Evolutionary conservation across 1,140 invertebrate genomes (phyloP).

Genomic region (Chelonus insularis): DNA sequence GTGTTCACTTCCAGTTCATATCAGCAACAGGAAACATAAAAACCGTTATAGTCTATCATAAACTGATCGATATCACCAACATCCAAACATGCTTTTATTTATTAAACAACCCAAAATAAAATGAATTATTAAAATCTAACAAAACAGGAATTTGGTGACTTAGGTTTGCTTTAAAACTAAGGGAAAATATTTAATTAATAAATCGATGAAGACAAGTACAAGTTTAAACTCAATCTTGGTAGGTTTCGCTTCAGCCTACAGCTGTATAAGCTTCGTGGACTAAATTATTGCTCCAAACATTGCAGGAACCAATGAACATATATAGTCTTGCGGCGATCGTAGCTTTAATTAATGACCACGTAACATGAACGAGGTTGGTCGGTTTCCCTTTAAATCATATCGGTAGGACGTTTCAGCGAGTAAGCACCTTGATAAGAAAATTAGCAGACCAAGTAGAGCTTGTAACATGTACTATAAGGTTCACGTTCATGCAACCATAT

Average conservation of each 20-base stretch:
- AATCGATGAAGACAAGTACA: not conserved
- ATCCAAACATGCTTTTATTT: too few relatives aligned
- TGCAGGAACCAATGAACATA: constrained; percentile 26
- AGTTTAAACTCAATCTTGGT: too few relatives aligned
- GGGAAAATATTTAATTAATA: not conserved
- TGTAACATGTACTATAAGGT: too few relatives aligned
- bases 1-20: too few relatives aligned
- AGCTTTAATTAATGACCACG: constrained; percentile 37
- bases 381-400: constrained; percentile 42
- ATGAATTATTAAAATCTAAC: too few relatives aligned
- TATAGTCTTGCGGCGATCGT: constrained; percentile 30
- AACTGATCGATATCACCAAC: too few relatives aligned
- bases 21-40: too few relatives aligned
- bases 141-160: too few relatives aligned
- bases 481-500: too few relatives aligned
- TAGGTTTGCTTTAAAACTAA: too few relatives aligned
- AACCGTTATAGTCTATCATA: too few relatives aligned
- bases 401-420: constrained; percentile 22
- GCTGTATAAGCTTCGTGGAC: constrained; percentile 21
- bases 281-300: constrained; percentile 35
- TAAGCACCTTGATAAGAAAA: constrained; percentile 25
- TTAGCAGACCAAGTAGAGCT: constrained; percentile 10
- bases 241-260: not conserved
- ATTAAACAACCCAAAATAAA: too few relatives aligned
- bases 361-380: constrained; percentile 31